These are phyloP conservation scores for Bugulina stolonifera DNA, from an alignment of 2,888 invertebrate species.

Conservation along the genomic window DNA sequence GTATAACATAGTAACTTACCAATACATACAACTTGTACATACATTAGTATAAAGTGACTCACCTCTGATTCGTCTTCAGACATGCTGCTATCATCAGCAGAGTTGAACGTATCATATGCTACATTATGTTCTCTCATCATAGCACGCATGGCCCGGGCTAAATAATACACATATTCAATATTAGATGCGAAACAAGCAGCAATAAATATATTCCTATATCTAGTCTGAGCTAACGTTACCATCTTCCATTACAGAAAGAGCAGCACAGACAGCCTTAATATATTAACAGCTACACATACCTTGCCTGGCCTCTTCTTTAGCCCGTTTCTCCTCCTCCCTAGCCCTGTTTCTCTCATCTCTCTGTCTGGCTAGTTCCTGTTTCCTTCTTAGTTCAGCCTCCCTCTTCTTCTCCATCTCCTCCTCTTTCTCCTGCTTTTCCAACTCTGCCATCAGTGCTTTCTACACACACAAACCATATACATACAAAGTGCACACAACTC, in stretches of 20 bases:
- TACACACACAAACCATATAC: background rate
- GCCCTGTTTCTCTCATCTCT: constrained; percentile 5
- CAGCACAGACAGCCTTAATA: too few species aligned
- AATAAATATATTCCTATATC: too few species aligned
- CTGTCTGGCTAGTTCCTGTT: background rate
- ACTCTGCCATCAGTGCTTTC: constrained; percentile 8
- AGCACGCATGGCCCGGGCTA: constrained; percentile 2
- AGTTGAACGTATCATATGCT: background rate
- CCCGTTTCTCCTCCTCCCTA: constrained; percentile 1
- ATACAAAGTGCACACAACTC: too few species aligned
- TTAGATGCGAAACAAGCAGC: too few species aligned
- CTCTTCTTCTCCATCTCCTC: constrained; percentile 20
- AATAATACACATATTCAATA: too few species aligned
- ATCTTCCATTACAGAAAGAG: too few species aligned
- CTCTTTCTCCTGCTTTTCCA: background rate
- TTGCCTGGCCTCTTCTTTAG: constrained; percentile 8
- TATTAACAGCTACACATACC: too few species aligned
- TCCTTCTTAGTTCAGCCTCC: background rate
- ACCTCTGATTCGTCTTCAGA: constrained; percentile 10
- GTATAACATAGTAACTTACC: background rate
- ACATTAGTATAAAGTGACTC: background rate
- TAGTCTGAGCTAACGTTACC: too few species aligned
- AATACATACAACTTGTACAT: background rate
- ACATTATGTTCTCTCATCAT: constrained; percentile 18
- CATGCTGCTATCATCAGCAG: constrained; percentile 4